A percentile compares a stretch with the other conserved stretches of the same genome.
These are phyloP conservation scores for Limnephilus rhombicus DNA, from an alignment of 2,888 invertebrate species.

Conservation along the genomic window DNA sequence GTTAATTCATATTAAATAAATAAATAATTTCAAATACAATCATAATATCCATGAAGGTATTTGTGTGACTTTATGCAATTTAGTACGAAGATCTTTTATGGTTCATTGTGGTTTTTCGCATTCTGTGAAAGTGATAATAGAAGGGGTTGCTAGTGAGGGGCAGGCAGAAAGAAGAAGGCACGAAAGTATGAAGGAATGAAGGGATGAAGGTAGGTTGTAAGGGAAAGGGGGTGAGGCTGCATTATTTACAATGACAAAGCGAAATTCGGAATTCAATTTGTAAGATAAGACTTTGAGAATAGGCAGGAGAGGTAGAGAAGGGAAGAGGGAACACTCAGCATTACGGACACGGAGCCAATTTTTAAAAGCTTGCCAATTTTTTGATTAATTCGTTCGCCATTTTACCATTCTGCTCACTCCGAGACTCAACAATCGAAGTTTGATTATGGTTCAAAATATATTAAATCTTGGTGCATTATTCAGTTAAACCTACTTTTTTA, in stretches of 20 bases:
- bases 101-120: background rate
- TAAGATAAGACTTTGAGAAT: conserved; percentile 60
- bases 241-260: conserved; percentile 66
- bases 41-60: background rate
- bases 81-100: background rate
- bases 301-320: background rate
- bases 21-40: too few relatives aligned
- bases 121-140: conserved; percentile 14
- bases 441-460: background rate
- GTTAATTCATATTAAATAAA: too few relatives aligned
- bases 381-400: conserved; percentile 16
- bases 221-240: conserved; percentile 52
- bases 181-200: conserved; percentile 14
- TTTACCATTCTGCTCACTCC: background rate
- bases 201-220: background rate
- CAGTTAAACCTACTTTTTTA: background rate
- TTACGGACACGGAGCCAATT: conserved; percentile 23
- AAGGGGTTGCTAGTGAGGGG: conserved; percentile 21
- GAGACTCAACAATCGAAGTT: background rate
- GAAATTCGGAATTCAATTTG: conserved; percentile 66
- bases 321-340: background rate
- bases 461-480: background rate
- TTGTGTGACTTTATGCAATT: background rate
- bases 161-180: conserved; percentile 24
- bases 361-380: conserved; percentile 45